Percentiles rank a stretch among this genome's conserved stretches.
Evolutionary conservation across 2,888 invertebrate genomes (phyloP).

Genomic region (Spisula subtruncata): DNA sequence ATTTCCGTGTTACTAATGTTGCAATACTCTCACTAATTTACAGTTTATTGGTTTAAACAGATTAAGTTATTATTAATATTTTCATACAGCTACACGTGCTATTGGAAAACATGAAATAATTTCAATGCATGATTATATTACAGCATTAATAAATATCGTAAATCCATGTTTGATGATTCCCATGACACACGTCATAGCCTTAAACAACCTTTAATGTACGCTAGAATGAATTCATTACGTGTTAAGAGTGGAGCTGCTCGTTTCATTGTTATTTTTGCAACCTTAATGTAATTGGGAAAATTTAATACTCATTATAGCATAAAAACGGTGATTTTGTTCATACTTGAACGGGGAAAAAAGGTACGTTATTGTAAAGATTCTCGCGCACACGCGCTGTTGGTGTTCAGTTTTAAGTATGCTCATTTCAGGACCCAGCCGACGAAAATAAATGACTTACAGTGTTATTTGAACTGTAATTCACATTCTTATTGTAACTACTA

Average conservation of each 20-base stretch:
- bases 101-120: background rate
- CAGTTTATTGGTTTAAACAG: background rate
- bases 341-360: too few relatives aligned
- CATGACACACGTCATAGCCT: background rate
- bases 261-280: background rate
- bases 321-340: too few relatives aligned
- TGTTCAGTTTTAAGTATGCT: too few relatives aligned
- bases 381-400: too few relatives aligned
- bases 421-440: too few relatives aligned
- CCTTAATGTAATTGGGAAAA: background rate
- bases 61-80: slow-evolving; percentile 11
- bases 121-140: background rate
- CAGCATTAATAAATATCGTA: background rate
- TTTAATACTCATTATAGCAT: too few relatives aligned
- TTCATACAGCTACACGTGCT: background rate
- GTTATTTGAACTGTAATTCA: too few relatives aligned
- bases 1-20: too few relatives aligned
- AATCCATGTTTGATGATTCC: background rate
- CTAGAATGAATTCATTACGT: background rate
- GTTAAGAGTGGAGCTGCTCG: background rate
- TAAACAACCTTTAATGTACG: background rate
- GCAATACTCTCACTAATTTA: too few relatives aligned
- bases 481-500: too few relatives aligned
- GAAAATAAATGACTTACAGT: too few relatives aligned
- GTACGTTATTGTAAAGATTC: too few relatives aligned